These are phyloP conservation scores for Palythoa grandiflora DNA, from an alignment of 92 coral and sea anemone species.

Conservation along the genomic window DNA sequence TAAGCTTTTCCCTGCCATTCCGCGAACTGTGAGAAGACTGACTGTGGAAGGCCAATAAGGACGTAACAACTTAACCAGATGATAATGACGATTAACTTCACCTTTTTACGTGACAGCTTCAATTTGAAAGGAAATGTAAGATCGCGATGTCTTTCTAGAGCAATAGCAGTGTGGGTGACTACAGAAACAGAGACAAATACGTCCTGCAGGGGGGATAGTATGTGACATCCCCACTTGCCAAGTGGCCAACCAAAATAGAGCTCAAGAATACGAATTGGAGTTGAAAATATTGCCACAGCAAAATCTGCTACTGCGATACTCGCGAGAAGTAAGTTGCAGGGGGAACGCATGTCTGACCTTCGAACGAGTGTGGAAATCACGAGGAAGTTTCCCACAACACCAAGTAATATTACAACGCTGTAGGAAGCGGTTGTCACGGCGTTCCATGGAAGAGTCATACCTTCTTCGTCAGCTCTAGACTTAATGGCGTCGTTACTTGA, in stretches of 20 bases:
- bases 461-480: neutral
- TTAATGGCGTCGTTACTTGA: neutral
- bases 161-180: constrained; percentile 77
- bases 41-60: constrained; percentile 35
- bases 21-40: constrained; percentile 18
- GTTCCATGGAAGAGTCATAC: constrained; percentile 18
- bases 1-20: constrained; percentile 16
- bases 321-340: constrained; percentile 74
- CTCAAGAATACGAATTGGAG: constrained; percentile 75
- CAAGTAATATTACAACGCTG: constrained; percentile 49
- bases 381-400: constrained; percentile 55
- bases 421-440: constrained; percentile 57
- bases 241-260: constrained; percentile 75
- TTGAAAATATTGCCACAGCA: constrained; percentile 58
- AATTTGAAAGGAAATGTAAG: constrained; percentile 32
- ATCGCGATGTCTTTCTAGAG: constrained; percentile 63
- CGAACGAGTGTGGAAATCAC: constrained; percentile 68
- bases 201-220: constrained; percentile 77
- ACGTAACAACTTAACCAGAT: constrained; percentile 31
- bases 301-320: constrained; percentile 77
- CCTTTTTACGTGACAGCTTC: constrained; percentile 37
- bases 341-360: constrained; percentile 65
- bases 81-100: constrained; percentile 1
- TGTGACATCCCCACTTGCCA: constrained; percentile 76
- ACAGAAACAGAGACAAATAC: constrained; percentile 76